A percentile compares a stretch with the other conserved stretches of the same genome.
Evolutionary conservation across 1,140 invertebrate genomes (phyloP).

Genomic region (Drosophila nebulosa): DNA sequence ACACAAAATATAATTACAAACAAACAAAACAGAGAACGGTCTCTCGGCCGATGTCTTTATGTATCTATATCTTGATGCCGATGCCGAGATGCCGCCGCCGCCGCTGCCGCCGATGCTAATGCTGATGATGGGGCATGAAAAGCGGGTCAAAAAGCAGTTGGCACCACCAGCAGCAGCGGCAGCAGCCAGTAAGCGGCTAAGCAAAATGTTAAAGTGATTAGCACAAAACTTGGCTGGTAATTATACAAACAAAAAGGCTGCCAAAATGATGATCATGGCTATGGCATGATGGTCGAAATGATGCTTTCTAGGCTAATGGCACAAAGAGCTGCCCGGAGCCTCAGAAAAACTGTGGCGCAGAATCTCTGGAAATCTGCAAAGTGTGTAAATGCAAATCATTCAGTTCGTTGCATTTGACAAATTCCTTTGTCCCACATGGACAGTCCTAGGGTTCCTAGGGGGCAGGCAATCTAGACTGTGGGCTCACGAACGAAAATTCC

Average conservation of each 20-base stretch:
- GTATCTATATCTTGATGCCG: not conserved
- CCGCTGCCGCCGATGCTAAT: not conserved
- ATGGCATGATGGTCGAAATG: constrained; percentile 9
- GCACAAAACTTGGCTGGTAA: constrained; percentile 58
- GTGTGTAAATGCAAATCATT: constrained; percentile 65
- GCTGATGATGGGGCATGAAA: constrained; percentile 40
- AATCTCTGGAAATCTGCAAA: not conserved
- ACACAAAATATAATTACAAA: constrained; percentile 42
- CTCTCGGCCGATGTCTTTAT: constrained; percentile 14
- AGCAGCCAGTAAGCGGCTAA: constrained; percentile 4
- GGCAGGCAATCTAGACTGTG: constrained; percentile 32
- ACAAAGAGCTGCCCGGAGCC: constrained; percentile 37
- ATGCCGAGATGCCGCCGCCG: not conserved
- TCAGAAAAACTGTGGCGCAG: constrained; percentile 1
- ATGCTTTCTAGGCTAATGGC: constrained; percentile 73
- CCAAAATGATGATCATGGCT: constrained; percentile 63
- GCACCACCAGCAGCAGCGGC: not conserved
- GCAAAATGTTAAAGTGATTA: constrained; percentile 74
- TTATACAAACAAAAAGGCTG: constrained; percentile 66
- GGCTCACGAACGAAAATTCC: constrained; percentile 69
- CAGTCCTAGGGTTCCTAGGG: too few relatives aligned
- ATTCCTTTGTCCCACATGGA: constrained; percentile 42
- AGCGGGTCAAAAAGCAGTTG: constrained; percentile 73
- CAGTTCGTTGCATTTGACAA: constrained; percentile 46
- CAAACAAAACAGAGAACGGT: constrained; percentile 54